Conservation (phyloP, 2,888 invertebrate species). For the Dyspetes luteomarginatus region DNA sequence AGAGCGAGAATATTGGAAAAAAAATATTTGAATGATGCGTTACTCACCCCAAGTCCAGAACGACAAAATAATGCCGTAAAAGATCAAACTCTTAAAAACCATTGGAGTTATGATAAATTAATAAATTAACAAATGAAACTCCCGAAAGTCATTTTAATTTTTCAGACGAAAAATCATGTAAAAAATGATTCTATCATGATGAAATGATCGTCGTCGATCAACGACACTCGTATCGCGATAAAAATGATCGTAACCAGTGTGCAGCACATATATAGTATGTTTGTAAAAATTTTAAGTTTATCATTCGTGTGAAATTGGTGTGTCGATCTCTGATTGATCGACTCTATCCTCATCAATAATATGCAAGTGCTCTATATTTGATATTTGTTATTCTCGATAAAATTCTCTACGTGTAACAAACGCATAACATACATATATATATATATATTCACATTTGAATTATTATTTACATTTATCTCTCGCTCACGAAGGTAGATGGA, state of each 20-base stretch:
- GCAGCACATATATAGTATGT: slow-evolving; percentile 15
- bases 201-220: slow-evolving; percentile 19
- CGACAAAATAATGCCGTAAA: slow-evolving; percentile 10
- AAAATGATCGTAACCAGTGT: background rate
- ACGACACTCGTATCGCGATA: slow-evolving; percentile 2
- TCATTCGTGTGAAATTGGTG: slow-evolving; percentile 49
- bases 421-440: too few species aligned
- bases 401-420: background rate
- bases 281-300: slow-evolving; percentile 14
- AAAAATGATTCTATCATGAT: background rate
- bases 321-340: slow-evolving; percentile 37
- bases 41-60: slow-evolving; percentile 18
- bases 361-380: background rate
- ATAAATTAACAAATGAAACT: too few species aligned
- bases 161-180: too few species aligned
- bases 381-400: slow-evolving; percentile 13
- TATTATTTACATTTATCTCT: too few species aligned
- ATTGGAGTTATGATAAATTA: slow-evolving; percentile 18
- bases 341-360: slow-evolving; percentile 15
- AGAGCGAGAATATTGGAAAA: too few species aligned
- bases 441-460: too few species aligned
- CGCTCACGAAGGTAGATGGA: too few species aligned
- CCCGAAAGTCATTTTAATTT: slow-evolving; percentile 1
- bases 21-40: background rate
- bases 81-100: slow-evolving; percentile 28